Evolutionary conservation across 2,113 vertebrate species (phyloP).

Genomic region (Rafetus swinhoei): DNA sequence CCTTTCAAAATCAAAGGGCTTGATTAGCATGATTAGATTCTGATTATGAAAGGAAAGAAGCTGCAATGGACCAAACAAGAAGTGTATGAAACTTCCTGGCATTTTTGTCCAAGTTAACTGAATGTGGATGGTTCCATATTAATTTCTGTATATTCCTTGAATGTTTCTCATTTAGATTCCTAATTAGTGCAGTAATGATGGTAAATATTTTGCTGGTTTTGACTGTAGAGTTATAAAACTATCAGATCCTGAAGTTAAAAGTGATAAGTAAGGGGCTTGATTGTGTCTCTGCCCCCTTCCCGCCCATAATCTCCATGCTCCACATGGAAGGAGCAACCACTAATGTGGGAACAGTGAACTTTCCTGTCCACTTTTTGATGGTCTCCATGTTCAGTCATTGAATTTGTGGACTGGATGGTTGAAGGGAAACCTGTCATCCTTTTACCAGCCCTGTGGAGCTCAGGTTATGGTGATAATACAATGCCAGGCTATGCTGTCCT

Average conservation of each 20-base stretch:
- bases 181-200: background rate
- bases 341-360: accelerated
- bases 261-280: background rate
- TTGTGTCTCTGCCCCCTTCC: background rate
- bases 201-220: background rate
- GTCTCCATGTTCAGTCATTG: background rate
- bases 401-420: background rate
- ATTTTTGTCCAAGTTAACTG: background rate
- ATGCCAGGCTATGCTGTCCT: background rate
- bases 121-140: background rate
- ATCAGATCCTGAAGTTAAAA: background rate
- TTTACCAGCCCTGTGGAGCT: background rate
- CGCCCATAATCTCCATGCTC: background rate
- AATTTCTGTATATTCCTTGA: background rate
- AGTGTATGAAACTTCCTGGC: background rate
- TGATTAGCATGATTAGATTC: background rate
- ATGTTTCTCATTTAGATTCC: background rate
- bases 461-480: too few relatives aligned
- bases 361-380: accelerated
- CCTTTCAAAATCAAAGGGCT: background rate
- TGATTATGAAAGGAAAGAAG: background rate
- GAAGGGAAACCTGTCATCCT: background rate
- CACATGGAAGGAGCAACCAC: background rate
- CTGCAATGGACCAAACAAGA: background rate
- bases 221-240: background rate